Percentiles rank a stretch among this genome's conserved stretches.
Evolutionary conservation across 1,140 invertebrate species (phyloP).

Genomic region (Archivesica marissinica): DNA sequence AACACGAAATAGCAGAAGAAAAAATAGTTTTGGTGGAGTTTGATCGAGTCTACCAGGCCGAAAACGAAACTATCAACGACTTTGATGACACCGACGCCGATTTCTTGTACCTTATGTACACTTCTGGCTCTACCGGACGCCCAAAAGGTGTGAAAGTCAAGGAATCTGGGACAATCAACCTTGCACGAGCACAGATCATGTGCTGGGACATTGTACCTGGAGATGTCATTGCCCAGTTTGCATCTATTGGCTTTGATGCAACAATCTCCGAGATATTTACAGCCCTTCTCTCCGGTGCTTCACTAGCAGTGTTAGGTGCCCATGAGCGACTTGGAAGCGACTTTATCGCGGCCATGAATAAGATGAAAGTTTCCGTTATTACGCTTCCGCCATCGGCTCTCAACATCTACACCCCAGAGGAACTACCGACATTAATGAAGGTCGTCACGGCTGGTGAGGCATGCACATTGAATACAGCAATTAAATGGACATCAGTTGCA

Average conservation of each 20-base stretch:
- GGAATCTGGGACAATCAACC: slow-evolving; percentile 65
- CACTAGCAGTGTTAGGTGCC: slow-evolving; percentile 61
- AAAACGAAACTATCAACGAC: slow-evolving; percentile 20
- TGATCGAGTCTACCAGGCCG: slow-evolving; percentile 11
- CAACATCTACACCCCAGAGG: slow-evolving; percentile 69
- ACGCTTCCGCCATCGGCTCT: slow-evolving; percentile 71
- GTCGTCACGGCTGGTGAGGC: slow-evolving; percentile 71
- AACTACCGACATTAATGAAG: slow-evolving; percentile 66
- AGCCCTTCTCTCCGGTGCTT: slow-evolving; percentile 68
- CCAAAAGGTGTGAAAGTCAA: slow-evolving; percentile 72
- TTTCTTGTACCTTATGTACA: slow-evolving; percentile 71
- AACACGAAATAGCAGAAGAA: slow-evolving; percentile 21
- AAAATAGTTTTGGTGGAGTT: slow-evolving; percentile 48
- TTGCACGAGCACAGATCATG: slow-evolving; percentile 67
- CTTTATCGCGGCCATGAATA: slow-evolving; percentile 66
- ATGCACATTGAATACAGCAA: slow-evolving; percentile 67
- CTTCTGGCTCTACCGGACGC: slow-evolving; percentile 73
- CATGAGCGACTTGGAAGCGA: slow-evolving; percentile 70
- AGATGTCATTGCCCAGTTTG: slow-evolving; percentile 71
- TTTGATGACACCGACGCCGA: slow-evolving; percentile 35
- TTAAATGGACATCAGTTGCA: slow-evolving; percentile 68
- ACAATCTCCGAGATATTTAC: slow-evolving; percentile 73
- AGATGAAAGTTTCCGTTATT: slow-evolving; percentile 64
- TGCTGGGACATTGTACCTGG: slow-evolving; percentile 62
- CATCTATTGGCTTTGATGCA: slow-evolving; percentile 74